Evolutionary conservation across 2,888 invertebrate species (phyloP), one percentile per base, ranked within the genome.

Genomic region (Gymnosoma rotundatum): DNA sequence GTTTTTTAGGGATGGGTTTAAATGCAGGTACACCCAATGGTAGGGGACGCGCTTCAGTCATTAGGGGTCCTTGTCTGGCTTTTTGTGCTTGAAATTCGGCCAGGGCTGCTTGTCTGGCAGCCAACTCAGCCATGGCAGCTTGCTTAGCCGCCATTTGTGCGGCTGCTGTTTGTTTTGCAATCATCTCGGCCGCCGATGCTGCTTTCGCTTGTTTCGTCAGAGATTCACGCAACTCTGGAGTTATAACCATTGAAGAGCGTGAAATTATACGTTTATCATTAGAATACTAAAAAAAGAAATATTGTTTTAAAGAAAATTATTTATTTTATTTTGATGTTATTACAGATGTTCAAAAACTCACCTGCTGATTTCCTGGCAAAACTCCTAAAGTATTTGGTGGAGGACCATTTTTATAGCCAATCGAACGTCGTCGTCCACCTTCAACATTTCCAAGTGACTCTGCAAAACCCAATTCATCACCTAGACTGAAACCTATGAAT

Each of bases 381-480:
- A 91, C 90, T 12, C 92, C 93, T 75, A 91, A 87, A 42, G 87
- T 73, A 87, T 93, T 91, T 74, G 93, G 93, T 7, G 93, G 92
- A 2, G 93, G 93, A 0, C 92, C 93, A 88, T 94, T 94, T 88
- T 93, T 93, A 78, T 94, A 91, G 89, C 92, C 94, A 75, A 95
- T 94, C 0, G 95, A 95, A 74, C 96, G 93, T 85, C 96, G 93
- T 85, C 95, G 94, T 87, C 94, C 94, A 60, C 94, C 94, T 89
- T 97, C 97, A 87, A 95, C 90, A 90, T 96, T 97, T 1, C 96
- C 95, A 61, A 97, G 91, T 0, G 97, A 97, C 89, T 97, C 96
- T 87, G 94, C 94, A 90, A 97, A 97, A 36, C 97, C 97, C 83
- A 97, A 93, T 90, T 97, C 97, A 89, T 97, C 97, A 18, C 97